Base-by-base conservation (phyloP, 2,113 vertebrate genomes). In the Oryzias curvinotus region DNA sequence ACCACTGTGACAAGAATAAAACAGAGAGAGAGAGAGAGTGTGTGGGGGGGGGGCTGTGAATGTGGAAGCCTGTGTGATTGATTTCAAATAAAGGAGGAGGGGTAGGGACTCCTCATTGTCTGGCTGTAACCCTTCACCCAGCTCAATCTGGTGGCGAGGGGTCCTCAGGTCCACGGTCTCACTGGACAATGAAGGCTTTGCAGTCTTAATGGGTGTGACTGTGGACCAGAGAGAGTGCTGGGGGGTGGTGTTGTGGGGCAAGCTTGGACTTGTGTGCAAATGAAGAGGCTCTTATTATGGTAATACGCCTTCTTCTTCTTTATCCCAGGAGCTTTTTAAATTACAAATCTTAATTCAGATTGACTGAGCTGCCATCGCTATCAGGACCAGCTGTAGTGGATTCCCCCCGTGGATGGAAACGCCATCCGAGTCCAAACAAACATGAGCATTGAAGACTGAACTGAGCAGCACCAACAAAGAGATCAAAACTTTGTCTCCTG, bases 241-340 rank as follows among this genome's bases (percentile, higher is more conserved):
- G 64, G 44, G 30, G 77, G 58, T 65, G 70, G 57, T 48, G 61
- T 36, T 68, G 58, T 50, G 62, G 78, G 81, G 77, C 57, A 75
- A 71, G 73, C 78, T 73, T 63, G 77, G 71, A 83, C 79, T 82
- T 91, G 87, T 91, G 87, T 92, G 91, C 80, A 91, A 92, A 93
- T 92, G 89, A 91, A 86, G 85, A 76, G 83, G 71, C 88, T 84
- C 88, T 92, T 92, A 89, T 91, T 90, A 92, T 93, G 92, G 18
- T 83, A 92, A 92, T 90, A 67, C 53, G 14, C 71, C 68, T 66
- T 79, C 73, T 71, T 68, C 71, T 78, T 85, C 85, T 71, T 83
- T 73, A 81, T 80, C 78, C 78, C 69, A 42, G 56, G 4, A 30
- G 76, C 68, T 74, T 88, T 90, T 89, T 83, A 90, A 91, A 88